Base-by-base conservation (phyloP, 2,113 vertebrate genomes). In the Crotalus viridis region DNA sequence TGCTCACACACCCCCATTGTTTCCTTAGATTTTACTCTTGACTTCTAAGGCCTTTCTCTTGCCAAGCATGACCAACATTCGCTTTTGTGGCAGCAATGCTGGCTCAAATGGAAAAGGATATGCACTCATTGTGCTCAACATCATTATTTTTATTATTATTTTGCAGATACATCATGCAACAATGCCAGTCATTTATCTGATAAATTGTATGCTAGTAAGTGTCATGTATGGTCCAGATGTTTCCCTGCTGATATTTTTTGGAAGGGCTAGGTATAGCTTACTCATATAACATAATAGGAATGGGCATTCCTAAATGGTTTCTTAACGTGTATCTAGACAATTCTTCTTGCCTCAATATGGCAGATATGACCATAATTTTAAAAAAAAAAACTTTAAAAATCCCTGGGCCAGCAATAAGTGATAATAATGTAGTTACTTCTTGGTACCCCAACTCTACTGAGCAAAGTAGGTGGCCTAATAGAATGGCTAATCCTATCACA, bases 221-320 rank as follows among this genome's bases (percentile, higher is more conserved):
- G 90, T 94, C 94, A 85, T n/a, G 59, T 87, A 87, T 61, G 90
- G 95, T 95, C 95, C 96, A 97, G 97, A 97, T 96, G 94, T 97
- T 97, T 97, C 94, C 95, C 92, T 74, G 17, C 95, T 94, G 96
- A 96, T 96, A 96, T 95, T 95, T 96, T 81, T 96, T 95, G 96
- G 96, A 90, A 88, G 90, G 89, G 95, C 69, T 93, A 90, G 92
- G 92, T 92, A 57, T 81, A 93, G 89, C 94, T 96, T 95, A 96
- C 94, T 93, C 94, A 95, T 95, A 86, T 15, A 90, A 90, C 88
- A 93, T 91, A 4, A 90, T 43, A 61, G 95, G 95, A 96, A 93
- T 85, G 93, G 26, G 3, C 33, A 92, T 93, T 95, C 56, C 48
- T 87, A 85, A 69, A 85, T 93, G 96, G 91, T 93, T 69, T 87